Evolutionary conservation across 2,888 invertebrate species (phyloP).

Genomic region (Drosophila birchii): DNA sequence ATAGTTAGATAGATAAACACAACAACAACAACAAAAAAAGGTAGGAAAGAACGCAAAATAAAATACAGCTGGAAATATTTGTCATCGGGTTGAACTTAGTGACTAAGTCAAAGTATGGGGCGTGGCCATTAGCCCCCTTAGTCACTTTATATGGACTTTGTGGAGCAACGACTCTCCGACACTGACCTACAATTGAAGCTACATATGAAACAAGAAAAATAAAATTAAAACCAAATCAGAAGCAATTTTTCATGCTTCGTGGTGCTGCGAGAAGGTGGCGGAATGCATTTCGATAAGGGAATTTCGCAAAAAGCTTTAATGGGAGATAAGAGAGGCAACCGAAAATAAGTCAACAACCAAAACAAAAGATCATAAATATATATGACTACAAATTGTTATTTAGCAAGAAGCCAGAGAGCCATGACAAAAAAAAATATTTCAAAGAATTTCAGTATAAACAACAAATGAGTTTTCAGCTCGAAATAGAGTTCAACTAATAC

Average conservation of each 20-base stretch:
- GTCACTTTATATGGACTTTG: conserved; percentile 8
- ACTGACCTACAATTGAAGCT: conserved; percentile 55
- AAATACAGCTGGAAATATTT: conserved; percentile 22
- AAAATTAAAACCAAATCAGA: background rate
- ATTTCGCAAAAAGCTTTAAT: conserved; percentile 6
- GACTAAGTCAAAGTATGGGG: conserved; percentile 9
- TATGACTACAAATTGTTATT: background rate
- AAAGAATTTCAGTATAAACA: background rate
- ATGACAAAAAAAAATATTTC: background rate
- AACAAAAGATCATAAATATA: conserved; percentile 18
- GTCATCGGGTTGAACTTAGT: conserved; percentile 18
- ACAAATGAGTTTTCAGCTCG: background rate
- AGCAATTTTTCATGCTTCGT: background rate
- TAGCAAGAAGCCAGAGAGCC: background rate
- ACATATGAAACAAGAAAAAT: background rate
- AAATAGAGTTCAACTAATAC: background rate
- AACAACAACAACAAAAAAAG: background rate
- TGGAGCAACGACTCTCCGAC: conserved; percentile 13
- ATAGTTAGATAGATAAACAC: conserved; percentile 28
- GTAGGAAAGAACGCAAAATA: conserved; percentile 10
- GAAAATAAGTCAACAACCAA: conserved; percentile 16
- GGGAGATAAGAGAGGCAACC: conserved; percentile 5
- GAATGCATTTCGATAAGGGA: conserved; percentile 16
- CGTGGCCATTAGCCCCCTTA: conserved; percentile 30
- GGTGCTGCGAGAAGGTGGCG: conserved; percentile 6